Base-by-base conservation (phyloP, 2,113 vertebrate species). In the Rafetus swinhoei region DNA sequence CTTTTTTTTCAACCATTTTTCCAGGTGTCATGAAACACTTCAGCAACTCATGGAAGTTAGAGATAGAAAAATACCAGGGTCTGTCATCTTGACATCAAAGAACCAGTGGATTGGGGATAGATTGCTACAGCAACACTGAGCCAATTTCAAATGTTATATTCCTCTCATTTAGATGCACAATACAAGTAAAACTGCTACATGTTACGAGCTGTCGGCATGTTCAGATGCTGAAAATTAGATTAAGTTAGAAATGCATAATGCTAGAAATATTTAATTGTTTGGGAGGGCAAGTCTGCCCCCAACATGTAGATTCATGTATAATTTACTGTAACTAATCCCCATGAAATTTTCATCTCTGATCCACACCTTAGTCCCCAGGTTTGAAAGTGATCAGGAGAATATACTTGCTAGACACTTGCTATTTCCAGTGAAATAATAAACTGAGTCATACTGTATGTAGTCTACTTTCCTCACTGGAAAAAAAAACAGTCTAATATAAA, bases 241-340 rank as follows among this genome's bases (percentile, higher is more conserved):
- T 95, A 72, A 96, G 57, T 93, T 97, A 97, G 82, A 92, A 93
- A 87, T 93, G 82, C 60, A 88, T 97, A 95, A 92, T 94, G 55
- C 83, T 89, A 88, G 74, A 94, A 93, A 45, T 35, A 93, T 90
- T 97, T 93, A 90, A 97, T 85, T 97, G 81, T 92, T 97, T 95
- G 93, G 79, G 87, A 91, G 87, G 94, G 77, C 59, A 95, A 79
- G 22, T 92, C 91, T 96, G 92, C n/a, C 84, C 81, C 69, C 77
- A 97, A 96, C 97, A 2, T 95, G 97, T 94, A 93, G 19, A 80
- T 97, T 97, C 97, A 95, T 85, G 96, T 52, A 95, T 82, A 93
- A 90, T 81, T 57, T 69, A 84, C 22, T 90, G 82, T 81, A 96
- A 92, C 93, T 97, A 96, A 98, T 96, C 90, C 7, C 62, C 87